Conservation (phyloP, 2,888 invertebrate genomes). For the Mythimna loreyi region DNA sequence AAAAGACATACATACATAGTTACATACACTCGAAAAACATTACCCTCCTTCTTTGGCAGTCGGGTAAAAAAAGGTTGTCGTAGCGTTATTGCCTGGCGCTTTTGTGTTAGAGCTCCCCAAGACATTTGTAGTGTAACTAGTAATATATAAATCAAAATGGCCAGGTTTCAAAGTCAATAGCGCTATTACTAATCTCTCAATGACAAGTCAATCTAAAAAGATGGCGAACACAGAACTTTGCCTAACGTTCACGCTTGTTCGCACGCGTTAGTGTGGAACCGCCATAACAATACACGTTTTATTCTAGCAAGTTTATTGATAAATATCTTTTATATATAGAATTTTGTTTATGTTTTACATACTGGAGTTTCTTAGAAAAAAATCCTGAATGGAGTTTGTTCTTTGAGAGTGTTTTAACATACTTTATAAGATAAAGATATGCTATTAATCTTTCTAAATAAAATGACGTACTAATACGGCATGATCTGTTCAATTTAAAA, state of each 20-base stretch:
- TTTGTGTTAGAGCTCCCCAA: too few species aligned
- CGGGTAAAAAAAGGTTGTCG: too few species aligned
- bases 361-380: slow-evolving; percentile 16
- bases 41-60: too few species aligned
- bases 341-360: slow-evolving; percentile 12
- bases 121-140: too few species aligned
- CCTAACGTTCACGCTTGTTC: background rate
- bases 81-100: too few species aligned
- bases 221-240: background rate
- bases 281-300: slow-evolving; percentile 18
- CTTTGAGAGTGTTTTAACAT: background rate
- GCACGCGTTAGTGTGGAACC: slow-evolving; percentile 3
- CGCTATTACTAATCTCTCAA: too few species aligned
- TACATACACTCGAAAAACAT: too few species aligned
- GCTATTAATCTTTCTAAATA: background rate
- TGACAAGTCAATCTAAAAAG: too few species aligned
- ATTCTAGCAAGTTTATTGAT: slow-evolving; percentile 31
- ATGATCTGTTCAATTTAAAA: background rate
- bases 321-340: slow-evolving; percentile 28
- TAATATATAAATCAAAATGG: too few species aligned
- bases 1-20: too few species aligned
- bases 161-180: background rate
- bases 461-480: background rate
- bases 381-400: background rate
- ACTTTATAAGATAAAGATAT: background rate